Conservation (phyloP, 2,113 vertebrate genomes). For the Harpagus bidentatus region DNA sequence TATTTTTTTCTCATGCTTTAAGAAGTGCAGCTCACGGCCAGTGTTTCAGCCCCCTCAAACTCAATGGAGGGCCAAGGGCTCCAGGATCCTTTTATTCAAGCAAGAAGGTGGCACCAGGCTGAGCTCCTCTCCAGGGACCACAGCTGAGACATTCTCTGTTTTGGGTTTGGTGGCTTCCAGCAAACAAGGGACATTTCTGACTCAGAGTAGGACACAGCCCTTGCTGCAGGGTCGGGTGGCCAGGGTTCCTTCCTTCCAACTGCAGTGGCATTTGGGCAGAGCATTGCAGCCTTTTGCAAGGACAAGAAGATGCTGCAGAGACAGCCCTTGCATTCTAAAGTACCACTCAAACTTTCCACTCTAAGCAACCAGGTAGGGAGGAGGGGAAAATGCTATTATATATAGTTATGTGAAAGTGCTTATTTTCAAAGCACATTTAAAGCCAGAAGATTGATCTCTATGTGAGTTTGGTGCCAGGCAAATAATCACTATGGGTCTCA, state of each 20-base stretch:
- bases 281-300: background rate
- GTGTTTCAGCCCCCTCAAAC: background rate
- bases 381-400: background rate
- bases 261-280: background rate
- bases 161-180: background rate
- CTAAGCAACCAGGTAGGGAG: background rate
- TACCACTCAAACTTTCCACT: background rate
- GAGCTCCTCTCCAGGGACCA: background rate
- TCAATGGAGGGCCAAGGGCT: background rate
- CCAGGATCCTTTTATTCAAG: background rate
- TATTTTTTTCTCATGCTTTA: background rate
- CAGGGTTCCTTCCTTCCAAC: background rate
- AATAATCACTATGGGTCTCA: background rate
- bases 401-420: background rate
- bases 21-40: background rate
- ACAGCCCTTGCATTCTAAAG: background rate
- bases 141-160: background rate
- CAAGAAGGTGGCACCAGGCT: background rate
- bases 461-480: background rate
- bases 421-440: background rate
- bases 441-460: background rate
- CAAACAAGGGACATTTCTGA: background rate
- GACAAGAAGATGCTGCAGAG: background rate
- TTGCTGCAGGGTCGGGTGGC: accelerated
- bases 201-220: background rate